Base-by-base conservation (phyloP, 2,888 invertebrate species). In the Stramonita haemastoma region DNA sequence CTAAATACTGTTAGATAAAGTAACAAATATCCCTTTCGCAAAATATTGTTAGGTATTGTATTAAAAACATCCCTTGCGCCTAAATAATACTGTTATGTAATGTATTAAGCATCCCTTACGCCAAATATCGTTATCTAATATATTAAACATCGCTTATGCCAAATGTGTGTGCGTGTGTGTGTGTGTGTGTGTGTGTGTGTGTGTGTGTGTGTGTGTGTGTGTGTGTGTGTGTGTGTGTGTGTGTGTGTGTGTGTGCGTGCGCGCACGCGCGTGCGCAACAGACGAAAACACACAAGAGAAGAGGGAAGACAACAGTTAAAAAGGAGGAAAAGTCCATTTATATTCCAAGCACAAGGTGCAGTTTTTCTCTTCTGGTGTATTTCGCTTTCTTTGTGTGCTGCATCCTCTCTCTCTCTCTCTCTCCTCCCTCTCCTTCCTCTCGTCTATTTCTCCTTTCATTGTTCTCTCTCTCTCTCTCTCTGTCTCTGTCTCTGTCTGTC, bases 171-270 rank as follows among this genome's bases (percentile, higher is more conserved):
- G 32, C 32, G 79, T 29, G 79, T 79, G 29, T 79, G 79, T 79
- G 79, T 22, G 60, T 57, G 19, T 57, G 32, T 32, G n/a, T 60
- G 19, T 60, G 60, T 60, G 60, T 60, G 60, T 60, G 60, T 60
- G n/a, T 56, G 60, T 86, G 60, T 60, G 60, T 60, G 60, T 60
- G 5, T 79, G 17, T 29, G 60, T 56, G 60, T 60, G 86, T 60
- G n/a, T 60, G 86, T 60, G 60, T 60, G 86, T 60, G n/a, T 56
- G 57, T 60, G 86, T 60, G 86, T 60, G 60, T 60, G 86, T 60
- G 86, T 60, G 60, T 60, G 86, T 60, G 86, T 60, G 86, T 60
- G 60, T 60, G 86, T 60, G 86, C 29, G 60, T 29, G n/a, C 26
- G 86, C 13, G 60, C 29, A 34, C 22, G 22, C n/a, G 22, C n/a